phyloP scores from a whole-genome alignment of 1,140 invertebrate genomes.

The Euglossa dilemma region DNA sequence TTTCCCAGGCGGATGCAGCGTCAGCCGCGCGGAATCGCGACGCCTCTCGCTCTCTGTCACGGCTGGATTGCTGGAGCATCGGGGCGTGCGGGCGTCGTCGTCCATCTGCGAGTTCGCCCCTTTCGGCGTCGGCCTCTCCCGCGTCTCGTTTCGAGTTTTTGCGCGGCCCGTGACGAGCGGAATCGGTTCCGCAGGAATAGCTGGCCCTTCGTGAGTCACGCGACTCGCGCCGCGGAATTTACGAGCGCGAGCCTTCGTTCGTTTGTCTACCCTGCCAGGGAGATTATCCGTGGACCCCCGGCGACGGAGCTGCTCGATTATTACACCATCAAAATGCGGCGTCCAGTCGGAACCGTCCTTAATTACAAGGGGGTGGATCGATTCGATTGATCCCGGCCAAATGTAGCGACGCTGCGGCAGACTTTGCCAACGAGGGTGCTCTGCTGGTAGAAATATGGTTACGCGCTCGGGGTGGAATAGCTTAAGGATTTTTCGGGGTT shows the following conservation, averaged over 20 bases:
- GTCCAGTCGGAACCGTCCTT: constrained; percentile 58
- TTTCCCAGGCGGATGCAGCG: not conserved
- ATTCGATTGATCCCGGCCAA: constrained; percentile 57
- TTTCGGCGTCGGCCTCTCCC: constrained; percentile 8
- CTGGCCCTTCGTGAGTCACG: constrained; percentile 56
- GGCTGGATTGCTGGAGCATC: constrained; percentile 34
- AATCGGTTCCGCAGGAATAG: not conserved
- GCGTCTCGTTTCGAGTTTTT: constrained; percentile 44
- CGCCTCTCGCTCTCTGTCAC: not conserved
- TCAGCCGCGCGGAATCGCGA: not conserved
- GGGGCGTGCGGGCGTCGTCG: constrained; percentile 32
- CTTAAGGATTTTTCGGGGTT: not conserved
- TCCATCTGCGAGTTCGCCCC: constrained; percentile 24
- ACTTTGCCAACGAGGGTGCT: not conserved
- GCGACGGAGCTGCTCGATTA: constrained; percentile 52
- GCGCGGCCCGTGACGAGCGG: constrained; percentile 10
- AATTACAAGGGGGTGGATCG: constrained; percentile 64
- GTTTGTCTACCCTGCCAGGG: constrained; percentile 46
- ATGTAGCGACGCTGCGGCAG: constrained; percentile 33
- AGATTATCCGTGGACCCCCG: constrained; percentile 60
- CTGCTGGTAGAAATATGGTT: constrained; percentile 2
- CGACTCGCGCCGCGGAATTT: constrained; percentile 60
- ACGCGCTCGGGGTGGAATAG: not conserved
- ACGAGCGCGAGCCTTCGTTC: constrained; percentile 59
- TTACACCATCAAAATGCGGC: constrained; percentile 69